Evolutionary conservation across 1,140 invertebrate genomes (phyloP).

Genomic region (Cotesia glomerata): DNA sequence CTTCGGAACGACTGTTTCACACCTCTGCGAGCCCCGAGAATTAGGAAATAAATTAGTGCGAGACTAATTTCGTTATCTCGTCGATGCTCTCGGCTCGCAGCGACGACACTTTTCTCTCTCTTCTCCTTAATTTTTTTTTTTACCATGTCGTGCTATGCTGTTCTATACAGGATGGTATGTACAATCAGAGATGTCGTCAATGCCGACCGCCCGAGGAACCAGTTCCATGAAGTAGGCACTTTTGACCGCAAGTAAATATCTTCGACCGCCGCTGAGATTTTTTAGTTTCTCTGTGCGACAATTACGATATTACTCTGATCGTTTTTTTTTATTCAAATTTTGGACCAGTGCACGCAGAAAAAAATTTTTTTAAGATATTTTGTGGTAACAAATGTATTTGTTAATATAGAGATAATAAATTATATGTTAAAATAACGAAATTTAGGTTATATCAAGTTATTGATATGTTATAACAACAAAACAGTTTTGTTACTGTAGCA

Average conservation of each 20-base stretch:
- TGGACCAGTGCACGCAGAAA: too few species aligned
- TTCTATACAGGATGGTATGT: background rate
- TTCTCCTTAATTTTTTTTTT: conserved; percentile 7
- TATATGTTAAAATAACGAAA: too few species aligned
- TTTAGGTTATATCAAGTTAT: too few species aligned
- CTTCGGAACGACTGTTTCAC: conserved; percentile 60
- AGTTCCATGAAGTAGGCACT: conserved; percentile 20
- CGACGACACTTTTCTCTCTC: conserved; percentile 18
- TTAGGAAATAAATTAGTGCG: conserved; percentile 63
- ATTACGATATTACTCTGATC: background rate
- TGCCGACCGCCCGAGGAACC: conserved; percentile 14
- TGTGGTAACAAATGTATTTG: too few species aligned
- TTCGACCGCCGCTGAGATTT: conserved; percentile 20
- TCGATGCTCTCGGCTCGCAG: conserved; percentile 39
- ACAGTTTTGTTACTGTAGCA: too few species aligned
- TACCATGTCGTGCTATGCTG: background rate
- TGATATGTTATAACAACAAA: too few species aligned
- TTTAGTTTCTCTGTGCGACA: background rate
- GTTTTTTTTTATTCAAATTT: background rate
- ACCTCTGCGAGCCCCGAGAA: conserved; percentile 59
- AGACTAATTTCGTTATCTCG: conserved; percentile 62
- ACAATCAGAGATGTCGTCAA: background rate
- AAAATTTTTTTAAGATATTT: too few species aligned
- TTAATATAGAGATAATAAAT: too few species aligned
- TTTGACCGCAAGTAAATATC: conserved; percentile 26